Evolutionary conservation across 92 coral and sea anemone genomes (phyloP).

Genomic region (Actinostola sp.): DNA sequence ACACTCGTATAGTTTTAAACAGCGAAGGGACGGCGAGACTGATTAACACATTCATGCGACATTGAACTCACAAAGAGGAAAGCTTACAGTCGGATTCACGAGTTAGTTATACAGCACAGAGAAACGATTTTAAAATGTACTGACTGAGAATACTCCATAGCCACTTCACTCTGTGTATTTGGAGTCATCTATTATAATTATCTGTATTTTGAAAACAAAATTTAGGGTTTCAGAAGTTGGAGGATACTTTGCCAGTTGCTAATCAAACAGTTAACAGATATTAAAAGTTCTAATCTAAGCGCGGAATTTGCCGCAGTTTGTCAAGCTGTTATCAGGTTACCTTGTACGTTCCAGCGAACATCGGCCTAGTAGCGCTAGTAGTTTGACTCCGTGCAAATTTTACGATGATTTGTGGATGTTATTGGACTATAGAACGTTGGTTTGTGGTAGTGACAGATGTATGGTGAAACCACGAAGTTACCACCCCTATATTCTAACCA

Average conservation of each 20-base stretch:
- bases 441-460: conserved; percentile 64
- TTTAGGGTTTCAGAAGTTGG: conserved; percentile 5
- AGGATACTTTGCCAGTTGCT: background rate
- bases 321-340: conserved; percentile 7
- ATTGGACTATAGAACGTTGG: conserved; percentile 1
- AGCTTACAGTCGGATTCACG: background rate
- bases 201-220: conserved; percentile 24
- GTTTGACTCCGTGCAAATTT: background rate
- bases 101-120: background rate
- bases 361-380: background rate
- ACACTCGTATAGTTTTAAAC: conserved; percentile 9
- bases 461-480: conserved; percentile 58
- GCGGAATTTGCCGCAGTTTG: too few species aligned
- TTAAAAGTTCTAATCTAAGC: background rate
- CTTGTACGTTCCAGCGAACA: conserved; percentile 3
- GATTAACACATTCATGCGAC: conserved; percentile 25
- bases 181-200: conserved; percentile 14
- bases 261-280: background rate
- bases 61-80: background rate
- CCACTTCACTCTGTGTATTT: too few species aligned
- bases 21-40: conserved; percentile 2
- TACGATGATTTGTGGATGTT: conserved; percentile 1
- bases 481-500: conserved; percentile 26
- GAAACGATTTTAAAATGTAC: too few species aligned
- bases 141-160: too few species aligned